Evolutionary conservation across 2,797 vertebrate genomes (phyloP).

Genomic region (Uromys caudimaculatus): DNA sequence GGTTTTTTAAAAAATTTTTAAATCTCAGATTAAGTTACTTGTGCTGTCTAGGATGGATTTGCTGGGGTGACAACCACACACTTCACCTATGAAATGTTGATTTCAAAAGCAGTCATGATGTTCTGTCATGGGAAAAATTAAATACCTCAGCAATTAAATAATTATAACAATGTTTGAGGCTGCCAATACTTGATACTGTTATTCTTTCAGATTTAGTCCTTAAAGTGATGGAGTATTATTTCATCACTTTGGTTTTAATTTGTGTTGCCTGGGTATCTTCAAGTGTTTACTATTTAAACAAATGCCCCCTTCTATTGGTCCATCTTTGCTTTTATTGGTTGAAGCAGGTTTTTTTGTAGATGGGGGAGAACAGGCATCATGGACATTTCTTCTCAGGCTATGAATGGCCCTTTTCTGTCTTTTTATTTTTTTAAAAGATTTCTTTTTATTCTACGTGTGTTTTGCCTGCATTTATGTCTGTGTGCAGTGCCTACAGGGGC

Average conservation of each 20-base stretch:
- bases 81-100: not conserved
- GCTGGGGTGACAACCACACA: not conserved
- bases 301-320: not conserved
- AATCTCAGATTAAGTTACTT: not conserved
- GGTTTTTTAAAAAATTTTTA: not conserved
- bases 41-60: not conserved
- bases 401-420: not conserved
- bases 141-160: not conserved
- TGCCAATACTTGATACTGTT: not conserved
- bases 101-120: not conserved
- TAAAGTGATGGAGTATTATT: not conserved
- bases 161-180: not conserved
- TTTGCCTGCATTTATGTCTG: not conserved
- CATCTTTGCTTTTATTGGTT: not conserved
- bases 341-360: not conserved
- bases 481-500: not conserved
- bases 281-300: not conserved
- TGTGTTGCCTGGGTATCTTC: not conserved
- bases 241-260: not conserved
- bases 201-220: not conserved
- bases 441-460: not conserved
- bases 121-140: not conserved
- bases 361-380: not conserved
- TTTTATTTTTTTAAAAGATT: not conserved
- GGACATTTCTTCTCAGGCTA: not conserved